phyloP scores from a whole-genome alignment of 2,888 invertebrate species.

The Agriopis marginaria region DNA sequence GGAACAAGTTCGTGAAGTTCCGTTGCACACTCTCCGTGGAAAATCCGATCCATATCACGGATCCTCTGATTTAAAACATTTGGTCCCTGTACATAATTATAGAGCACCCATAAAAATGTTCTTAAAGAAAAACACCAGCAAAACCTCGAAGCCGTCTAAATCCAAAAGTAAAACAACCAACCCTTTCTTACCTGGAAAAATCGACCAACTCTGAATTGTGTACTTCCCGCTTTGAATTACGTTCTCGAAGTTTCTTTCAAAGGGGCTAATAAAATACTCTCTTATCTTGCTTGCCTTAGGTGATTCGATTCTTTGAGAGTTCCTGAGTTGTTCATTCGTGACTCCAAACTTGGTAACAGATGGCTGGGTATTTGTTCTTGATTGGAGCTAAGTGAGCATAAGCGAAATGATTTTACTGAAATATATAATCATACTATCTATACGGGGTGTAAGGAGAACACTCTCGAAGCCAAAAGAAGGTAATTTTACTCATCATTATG shows the following conservation, averaged over 20 bases:
- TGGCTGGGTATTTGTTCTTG: slow-evolving; percentile 27
- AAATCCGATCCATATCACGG: too few relatives aligned
- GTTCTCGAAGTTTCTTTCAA: slow-evolving; percentile 38
- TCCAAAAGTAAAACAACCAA: slow-evolving; percentile 28
- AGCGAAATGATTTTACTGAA: background rate
- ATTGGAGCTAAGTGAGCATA: background rate
- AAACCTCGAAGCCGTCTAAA: slow-evolving; percentile 6
- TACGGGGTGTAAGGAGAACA: too few relatives aligned
- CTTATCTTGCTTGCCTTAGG: slow-evolving; percentile 42
- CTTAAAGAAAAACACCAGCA: slow-evolving; percentile 6
- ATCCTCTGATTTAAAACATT: too few relatives aligned
- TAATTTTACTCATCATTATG: too few relatives aligned
- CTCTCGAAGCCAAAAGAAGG: too few relatives aligned
- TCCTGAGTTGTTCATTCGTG: slow-evolving; percentile 39
- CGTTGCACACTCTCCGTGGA: too few relatives aligned
- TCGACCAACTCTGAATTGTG: slow-evolving; percentile 30
- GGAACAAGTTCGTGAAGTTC: too few relatives aligned
- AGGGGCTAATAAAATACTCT: slow-evolving; percentile 43
- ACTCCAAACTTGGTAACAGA: slow-evolving; percentile 37
- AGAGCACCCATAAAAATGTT: background rate
- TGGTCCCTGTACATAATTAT: too few relatives aligned
- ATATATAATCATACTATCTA: too few relatives aligned
- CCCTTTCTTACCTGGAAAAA: slow-evolving; percentile 32
- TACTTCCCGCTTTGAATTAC: slow-evolving; percentile 38
- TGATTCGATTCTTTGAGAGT: slow-evolving; percentile 46